Evolutionary conservation across 2,888 invertebrate genomes (phyloP), one percentile per base, ranked within the genome.

Genomic region (Scrobipalpa atriplicella): DNA sequence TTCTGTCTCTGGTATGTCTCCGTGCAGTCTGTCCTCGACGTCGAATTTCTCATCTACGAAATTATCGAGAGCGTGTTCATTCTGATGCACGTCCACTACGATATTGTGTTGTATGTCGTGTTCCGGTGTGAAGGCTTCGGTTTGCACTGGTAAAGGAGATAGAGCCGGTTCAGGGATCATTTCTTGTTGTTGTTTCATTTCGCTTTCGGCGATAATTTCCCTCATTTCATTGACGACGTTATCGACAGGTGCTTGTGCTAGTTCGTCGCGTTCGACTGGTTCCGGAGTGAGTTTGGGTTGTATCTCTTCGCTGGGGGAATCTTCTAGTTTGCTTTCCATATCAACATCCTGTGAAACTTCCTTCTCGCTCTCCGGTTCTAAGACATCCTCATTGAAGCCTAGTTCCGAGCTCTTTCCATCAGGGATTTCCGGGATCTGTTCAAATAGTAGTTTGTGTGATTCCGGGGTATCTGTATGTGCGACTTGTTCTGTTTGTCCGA

Each of bases 351-450:
- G 87, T 63, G 86, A 85, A 19, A 73, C 79, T 71, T 90, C 89
- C 65, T 83, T 73, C 9, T 74, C 66, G 65, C 89, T 86, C 69
- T 89, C 89, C 70, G 83, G 84, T 66, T 89, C 90, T 67, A 81
- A 78, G 61, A 79, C 70, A 68, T 91, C 92, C 69, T 92, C 92
- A 29, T 78, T 77, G 73, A 92, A 92, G 47, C 91, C 91, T 78
- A 91, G 73, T 75, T 92, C 91, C 18, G 91, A 92, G 76, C 89
- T 91, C 74, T 92, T 92, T 11, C 92, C 92, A 75, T 92, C 91
- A 47, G 92, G 92, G 72, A 92, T 92, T 84, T 92, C 92, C 21
- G 92, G 92, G 73, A 92, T 92, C 79, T 92, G 92, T 79, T 92
- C 92, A 76, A 92, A 92, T 11, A 92, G 75, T 64, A 92, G 78